Conservation (phyloP, 2,113 vertebrate genomes). For the Corythornis vintsioides region DNA sequence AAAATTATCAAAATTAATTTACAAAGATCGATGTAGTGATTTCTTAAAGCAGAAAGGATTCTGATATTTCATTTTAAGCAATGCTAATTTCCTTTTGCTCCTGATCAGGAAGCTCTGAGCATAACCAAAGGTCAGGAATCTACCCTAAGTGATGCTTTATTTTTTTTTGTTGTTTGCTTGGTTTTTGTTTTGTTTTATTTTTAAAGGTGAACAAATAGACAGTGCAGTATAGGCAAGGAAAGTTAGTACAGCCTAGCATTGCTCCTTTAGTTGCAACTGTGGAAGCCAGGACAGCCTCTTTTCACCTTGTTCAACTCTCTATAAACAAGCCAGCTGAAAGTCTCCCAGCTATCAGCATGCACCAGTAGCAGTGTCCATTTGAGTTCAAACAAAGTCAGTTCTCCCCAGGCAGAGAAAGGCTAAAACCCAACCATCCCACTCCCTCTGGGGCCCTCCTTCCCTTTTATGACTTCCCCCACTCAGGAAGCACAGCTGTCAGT, state of each 20-base stretch:
- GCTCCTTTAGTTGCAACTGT: neutral
- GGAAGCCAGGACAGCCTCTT: neutral
- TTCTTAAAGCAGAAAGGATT: neutral
- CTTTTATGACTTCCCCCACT: conserved; percentile 62
- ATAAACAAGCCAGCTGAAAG: neutral
- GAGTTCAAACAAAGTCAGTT: neutral
- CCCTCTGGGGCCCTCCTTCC: conserved; percentile 43
- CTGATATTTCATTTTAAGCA: neutral
- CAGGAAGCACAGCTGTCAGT: conserved; percentile 39
- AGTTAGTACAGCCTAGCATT: neutral
- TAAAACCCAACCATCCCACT: neutral
- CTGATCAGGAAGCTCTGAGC: neutral
- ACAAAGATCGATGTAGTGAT: neutral
- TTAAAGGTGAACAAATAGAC: neutral
- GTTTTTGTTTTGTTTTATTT: neutral
- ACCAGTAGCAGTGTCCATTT: neutral
- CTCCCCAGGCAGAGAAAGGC: neutral
- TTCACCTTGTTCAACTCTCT: neutral
- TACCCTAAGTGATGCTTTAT: neutral
- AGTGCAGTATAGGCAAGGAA: neutral
- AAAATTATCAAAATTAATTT: neutral
- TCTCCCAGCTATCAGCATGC: neutral
- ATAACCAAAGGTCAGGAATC: neutral
- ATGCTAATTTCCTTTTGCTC: neutral
- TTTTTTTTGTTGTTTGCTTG: neutral